These are phyloP conservation scores for Burhinus oedicnemus DNA, from an alignment of 2,113 vertebrate species.

Conservation along the genomic window DNA sequence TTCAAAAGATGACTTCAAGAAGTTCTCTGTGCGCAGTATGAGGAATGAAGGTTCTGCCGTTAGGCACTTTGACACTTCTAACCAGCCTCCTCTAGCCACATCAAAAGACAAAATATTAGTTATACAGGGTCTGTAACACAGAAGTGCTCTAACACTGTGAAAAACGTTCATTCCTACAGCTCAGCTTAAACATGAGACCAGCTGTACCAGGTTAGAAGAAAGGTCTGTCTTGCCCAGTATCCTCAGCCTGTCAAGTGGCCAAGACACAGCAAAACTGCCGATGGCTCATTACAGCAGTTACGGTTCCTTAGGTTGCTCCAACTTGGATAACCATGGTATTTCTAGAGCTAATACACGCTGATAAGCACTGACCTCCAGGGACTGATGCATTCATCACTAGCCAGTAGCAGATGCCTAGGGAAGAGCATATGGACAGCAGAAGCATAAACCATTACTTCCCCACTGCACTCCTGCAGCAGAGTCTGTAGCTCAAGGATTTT, in stretches of 20 bases:
- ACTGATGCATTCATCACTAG: background rate
- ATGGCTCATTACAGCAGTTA: background rate
- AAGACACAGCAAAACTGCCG: background rate
- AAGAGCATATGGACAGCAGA: background rate
- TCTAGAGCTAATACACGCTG: background rate
- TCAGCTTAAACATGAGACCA: background rate
- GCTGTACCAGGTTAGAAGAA: background rate
- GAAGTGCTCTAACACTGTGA: background rate
- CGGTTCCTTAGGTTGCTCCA: background rate
- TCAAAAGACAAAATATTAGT: background rate
- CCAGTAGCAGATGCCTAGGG: background rate
- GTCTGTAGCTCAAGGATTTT: background rate
- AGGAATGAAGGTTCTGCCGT: background rate
- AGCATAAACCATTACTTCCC: background rate
- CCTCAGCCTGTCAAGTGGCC: background rate
- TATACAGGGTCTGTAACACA: background rate
- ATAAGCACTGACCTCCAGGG: background rate
- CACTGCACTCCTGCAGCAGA: background rate
- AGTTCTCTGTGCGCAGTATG: background rate
- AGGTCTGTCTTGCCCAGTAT: background rate
- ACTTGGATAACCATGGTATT: fast-evolving
- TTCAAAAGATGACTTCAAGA: background rate
- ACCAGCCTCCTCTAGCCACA: background rate
- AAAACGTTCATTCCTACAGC: background rate
- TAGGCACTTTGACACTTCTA: no score